phyloP scores from a whole-genome alignment of 2,888 invertebrate species.

The Tromatobia lineatoria region DNA sequence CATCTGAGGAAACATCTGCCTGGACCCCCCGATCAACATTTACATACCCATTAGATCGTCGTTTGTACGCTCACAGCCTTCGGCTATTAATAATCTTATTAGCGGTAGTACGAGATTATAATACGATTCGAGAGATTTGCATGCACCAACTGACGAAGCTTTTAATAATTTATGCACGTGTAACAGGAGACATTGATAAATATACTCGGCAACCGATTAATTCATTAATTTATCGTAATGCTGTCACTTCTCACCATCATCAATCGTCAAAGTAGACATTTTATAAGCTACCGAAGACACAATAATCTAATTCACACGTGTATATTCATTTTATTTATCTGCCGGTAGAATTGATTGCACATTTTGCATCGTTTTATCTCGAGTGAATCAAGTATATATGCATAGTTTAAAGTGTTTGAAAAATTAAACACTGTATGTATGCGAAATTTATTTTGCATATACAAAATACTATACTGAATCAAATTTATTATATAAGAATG shows the following conservation, averaged over 20 bases:
- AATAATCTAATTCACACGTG: background rate
- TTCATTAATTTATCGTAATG: constrained; percentile 34
- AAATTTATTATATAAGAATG: no score
- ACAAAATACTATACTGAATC: no score
- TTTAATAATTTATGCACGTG: constrained; percentile 52
- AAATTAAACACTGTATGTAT: background rate
- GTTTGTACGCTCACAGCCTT: constrained; percentile 25
- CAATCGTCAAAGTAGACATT: background rate
- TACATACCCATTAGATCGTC: constrained; percentile 75
- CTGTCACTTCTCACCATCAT: constrained; percentile 25
- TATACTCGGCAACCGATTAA: constrained; percentile 34
- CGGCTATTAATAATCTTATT: constrained; percentile 49
- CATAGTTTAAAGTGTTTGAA: background rate
- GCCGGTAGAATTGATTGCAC: background rate
- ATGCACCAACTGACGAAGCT: constrained; percentile 36
- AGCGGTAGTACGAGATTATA: constrained; percentile 28
- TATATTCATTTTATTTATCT: background rate
- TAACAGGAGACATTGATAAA: constrained; percentile 32
- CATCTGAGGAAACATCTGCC: constrained; percentile 99
- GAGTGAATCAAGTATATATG: background rate
- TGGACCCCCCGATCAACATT: constrained; percentile 87
- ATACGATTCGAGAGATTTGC: constrained; percentile 32
- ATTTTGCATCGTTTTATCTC: background rate
- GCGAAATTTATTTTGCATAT: background rate
- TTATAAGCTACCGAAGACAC: background rate